phyloP scores from a whole-genome alignment of 1,140 invertebrate species.

The Zaprionus gabonicus region DNA sequence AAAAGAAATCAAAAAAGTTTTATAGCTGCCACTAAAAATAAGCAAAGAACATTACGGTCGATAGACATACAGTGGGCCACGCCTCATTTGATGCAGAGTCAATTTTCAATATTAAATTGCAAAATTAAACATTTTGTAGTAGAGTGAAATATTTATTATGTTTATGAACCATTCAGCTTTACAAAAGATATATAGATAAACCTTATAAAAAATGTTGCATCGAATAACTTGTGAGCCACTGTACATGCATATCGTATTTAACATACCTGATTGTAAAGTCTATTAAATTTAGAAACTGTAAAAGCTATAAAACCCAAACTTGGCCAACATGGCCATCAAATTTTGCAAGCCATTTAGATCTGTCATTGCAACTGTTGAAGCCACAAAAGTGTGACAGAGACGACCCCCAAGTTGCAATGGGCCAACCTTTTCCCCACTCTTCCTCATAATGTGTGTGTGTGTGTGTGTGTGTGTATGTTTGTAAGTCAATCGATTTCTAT shows the following conservation, averaged over 20 bases:
- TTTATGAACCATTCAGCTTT: too few relatives aligned
- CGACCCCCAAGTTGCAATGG: constrained; percentile 18
- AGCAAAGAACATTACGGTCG: constrained; percentile 48
- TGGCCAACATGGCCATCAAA: constrained; percentile 10
- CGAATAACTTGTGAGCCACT: too few relatives aligned
- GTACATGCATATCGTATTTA: not conserved
- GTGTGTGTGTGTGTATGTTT: constrained; percentile 8
- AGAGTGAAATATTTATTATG: too few relatives aligned
- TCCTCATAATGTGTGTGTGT: not conserved
- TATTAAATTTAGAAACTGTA: not conserved
- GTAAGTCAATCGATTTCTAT: constrained; percentile 69
- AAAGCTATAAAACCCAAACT: constrained; percentile 1
- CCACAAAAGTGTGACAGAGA: constrained; percentile 58
- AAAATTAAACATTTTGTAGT: too few relatives aligned
- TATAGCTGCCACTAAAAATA: constrained; percentile 71
- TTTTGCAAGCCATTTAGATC: constrained; percentile 12
- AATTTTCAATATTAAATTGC: too few relatives aligned
- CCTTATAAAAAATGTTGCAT: too few relatives aligned
- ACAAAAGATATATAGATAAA: too few relatives aligned
- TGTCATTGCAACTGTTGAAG: constrained; percentile 43
- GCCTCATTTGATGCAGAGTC: too few relatives aligned
- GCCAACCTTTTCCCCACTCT: constrained; percentile 7
- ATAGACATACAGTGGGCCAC: not conserved
- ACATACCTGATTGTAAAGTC: not conserved
- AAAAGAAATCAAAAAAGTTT: constrained; percentile 46